A percentile compares a stretch with the other conserved stretches of the same genome.
phyloP scores from a whole-genome alignment of 2,797 vertebrate species.

The Myotis myotis region DNA sequence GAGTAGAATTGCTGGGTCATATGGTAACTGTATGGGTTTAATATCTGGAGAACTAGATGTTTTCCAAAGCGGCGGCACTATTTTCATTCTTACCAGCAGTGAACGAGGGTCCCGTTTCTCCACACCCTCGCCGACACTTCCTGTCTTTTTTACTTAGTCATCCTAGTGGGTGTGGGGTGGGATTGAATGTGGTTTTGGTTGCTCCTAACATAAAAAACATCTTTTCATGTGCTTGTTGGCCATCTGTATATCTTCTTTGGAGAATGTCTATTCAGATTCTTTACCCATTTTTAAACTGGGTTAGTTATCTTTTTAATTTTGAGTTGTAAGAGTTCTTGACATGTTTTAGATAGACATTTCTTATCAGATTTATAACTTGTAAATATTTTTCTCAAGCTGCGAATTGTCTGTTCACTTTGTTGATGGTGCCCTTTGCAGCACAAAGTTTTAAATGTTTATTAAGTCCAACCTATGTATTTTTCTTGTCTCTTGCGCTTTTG shows the following conservation, averaged over 20 bases:
- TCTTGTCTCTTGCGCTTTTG: not conserved
- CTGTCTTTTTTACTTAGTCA: not conserved
- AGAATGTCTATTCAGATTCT: not conserved
- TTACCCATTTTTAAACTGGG: not conserved
- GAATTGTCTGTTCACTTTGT: not conserved
- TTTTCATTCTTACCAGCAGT: not conserved
- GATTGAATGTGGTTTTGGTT: not conserved
- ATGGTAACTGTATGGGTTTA: not conserved
- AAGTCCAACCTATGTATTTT: not conserved
- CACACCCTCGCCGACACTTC: fast-evolving
- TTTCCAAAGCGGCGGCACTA: not conserved
- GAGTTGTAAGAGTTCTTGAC: not conserved
- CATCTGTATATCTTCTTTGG: not conserved
- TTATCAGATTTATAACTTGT: not conserved
- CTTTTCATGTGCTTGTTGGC: not conserved
- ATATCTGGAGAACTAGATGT: not conserved
- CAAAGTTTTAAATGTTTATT: not conserved
- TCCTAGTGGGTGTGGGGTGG: too few relatives aligned
- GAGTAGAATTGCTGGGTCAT: not conserved
- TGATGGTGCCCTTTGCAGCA: not conserved
- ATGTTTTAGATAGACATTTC: not conserved
- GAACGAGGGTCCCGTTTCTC: not conserved
- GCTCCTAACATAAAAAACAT: not conserved
- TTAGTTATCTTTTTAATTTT: slow-evolving; percentile 19
- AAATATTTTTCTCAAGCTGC: slow-evolving; percentile 20